These are phyloP conservation scores for Antechinus stuartii DNA, from an alignment of 2,113 vertebrate species.

Conservation along the genomic window DNA sequence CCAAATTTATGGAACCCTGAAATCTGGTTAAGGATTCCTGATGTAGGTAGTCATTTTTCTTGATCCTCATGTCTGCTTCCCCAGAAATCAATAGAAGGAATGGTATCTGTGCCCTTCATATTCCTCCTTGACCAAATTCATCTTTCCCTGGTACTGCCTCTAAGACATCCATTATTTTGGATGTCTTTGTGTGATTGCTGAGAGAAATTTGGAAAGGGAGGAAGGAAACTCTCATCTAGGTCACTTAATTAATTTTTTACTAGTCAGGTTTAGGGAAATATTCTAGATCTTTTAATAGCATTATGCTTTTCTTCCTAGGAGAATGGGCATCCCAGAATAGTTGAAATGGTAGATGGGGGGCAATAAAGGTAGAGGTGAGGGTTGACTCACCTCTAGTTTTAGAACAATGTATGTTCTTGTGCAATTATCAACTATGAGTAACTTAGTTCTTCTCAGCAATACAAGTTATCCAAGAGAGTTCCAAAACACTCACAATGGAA, in stretches of 20 bases:
- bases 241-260: not conserved
- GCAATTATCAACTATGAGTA: no score
- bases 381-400: not conserved
- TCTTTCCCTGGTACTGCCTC: constrained; percentile 63
- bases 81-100: not conserved
- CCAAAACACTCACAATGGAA: no score
- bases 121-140: constrained; percentile 26
- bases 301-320: not conserved
- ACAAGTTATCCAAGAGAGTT: no score
- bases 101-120: not conserved
- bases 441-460: no score
- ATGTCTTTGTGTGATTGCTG: not conserved
- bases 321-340: not conserved
- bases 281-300: not conserved
- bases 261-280: not conserved
- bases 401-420: not conserved
- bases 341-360: not conserved
- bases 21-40: not conserved
- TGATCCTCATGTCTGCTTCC: not conserved
- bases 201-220: not conserved
- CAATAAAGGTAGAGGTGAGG: not conserved
- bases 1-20: not conserved
- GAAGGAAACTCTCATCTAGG: not conserved
- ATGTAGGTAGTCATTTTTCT: not conserved
- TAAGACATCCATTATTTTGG: not conserved